A percentile compares a stretch with the other conserved stretches of the same genome.
Evolutionary conservation across 2,113 vertebrate species (phyloP).

Genomic region (Serinus canaria): DNA sequence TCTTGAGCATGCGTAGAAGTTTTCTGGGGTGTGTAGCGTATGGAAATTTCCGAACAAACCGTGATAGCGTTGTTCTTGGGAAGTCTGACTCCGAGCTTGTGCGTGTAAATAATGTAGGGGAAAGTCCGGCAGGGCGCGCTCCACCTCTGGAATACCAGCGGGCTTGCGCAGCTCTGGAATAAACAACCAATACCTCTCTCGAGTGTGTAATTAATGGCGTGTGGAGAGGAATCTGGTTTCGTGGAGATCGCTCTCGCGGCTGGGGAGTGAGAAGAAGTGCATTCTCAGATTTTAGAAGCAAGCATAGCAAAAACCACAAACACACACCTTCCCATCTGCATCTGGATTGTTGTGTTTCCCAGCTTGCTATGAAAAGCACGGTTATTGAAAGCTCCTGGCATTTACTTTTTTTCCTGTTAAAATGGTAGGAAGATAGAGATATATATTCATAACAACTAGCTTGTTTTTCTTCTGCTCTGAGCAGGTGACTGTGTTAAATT

Average conservation of each 20-base stretch:
- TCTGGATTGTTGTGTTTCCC: constrained; percentile 82
- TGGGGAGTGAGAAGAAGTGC: not conserved
- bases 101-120: rapidly evolving
- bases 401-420: constrained; percentile 85
- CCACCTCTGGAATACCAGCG: not conserved
- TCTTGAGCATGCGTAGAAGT: not conserved
- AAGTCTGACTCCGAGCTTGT: not conserved
- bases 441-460: rapidly evolving
- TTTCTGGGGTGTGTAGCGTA: too few relatives aligned
- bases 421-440: not conserved
- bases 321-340: constrained; percentile 87
- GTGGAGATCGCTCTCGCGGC: not conserved
- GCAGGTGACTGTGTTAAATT: not conserved
- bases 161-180: not conserved
- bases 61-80: not conserved
- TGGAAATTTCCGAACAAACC: too few relatives aligned
- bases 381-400: constrained; percentile 74
- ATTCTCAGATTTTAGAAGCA: not conserved
- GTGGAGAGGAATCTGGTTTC: too few relatives aligned
- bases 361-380: constrained; percentile 72
- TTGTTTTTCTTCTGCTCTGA: not conserved
- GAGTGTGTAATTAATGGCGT: rapidly evolving
- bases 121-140: not conserved
- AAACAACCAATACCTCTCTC: rapidly evolving
- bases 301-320: not conserved